phyloP scores from a whole-genome alignment of 2,113 vertebrate genomes.

The Puntigrus tetrazona region DNA sequence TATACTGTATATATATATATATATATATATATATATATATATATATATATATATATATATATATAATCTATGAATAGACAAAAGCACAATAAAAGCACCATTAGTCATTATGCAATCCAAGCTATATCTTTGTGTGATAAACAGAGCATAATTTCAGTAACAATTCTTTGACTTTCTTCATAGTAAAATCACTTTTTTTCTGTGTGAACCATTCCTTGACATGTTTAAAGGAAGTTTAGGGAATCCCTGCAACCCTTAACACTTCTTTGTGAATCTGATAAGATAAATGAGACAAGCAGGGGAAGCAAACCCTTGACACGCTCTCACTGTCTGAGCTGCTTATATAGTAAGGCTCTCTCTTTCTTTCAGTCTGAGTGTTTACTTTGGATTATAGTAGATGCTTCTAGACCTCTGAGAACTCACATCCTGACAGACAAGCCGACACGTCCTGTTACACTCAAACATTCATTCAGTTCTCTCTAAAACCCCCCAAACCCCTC shows the following conservation, averaged over 20 bases:
- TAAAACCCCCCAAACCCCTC: neutral
- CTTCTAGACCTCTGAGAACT: slow-evolving; percentile 19
- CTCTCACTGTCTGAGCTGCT: slow-evolving; percentile 40
- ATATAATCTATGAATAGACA: no score
- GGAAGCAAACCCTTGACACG: slow-evolving; percentile 49
- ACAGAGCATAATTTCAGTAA: neutral
- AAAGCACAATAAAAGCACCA: neutral
- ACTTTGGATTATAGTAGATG: slow-evolving; percentile 27
- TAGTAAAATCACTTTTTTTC: neutral
- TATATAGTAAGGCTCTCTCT: slow-evolving; percentile 5
- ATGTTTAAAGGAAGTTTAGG: neutral
- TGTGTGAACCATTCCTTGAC: neutral
- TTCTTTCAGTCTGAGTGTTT: slow-evolving; percentile 26
- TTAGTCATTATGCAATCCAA: neutral
- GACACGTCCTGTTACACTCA: slow-evolving; percentile 6
- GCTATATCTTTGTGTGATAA: neutral
- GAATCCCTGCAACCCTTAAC: slow-evolving; percentile 17
- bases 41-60: no score
- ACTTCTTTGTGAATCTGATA: slow-evolving; percentile 4
- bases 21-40: no score
- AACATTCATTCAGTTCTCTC: neutral
- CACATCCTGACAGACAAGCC: slow-evolving; percentile 30
- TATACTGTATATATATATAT: no score
- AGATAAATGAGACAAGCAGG: slow-evolving; percentile 42
- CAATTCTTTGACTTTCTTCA: neutral